Base-by-base conservation (phyloP, 2,797 vertebrate species). In the Falco columbarius region DNA sequence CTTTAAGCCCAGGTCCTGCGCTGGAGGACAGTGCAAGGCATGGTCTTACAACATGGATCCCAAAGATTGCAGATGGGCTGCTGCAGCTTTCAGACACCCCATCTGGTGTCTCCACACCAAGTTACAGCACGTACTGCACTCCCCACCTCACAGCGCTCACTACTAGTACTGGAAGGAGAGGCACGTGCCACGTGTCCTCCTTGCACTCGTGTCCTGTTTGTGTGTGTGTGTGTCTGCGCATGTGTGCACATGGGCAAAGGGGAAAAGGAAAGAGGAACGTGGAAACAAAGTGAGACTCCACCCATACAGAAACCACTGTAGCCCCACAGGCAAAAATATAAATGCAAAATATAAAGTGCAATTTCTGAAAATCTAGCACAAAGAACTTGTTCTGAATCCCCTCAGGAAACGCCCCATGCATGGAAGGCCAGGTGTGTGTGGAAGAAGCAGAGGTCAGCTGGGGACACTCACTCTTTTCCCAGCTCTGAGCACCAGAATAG, bases 171-270 rank as follows among this genome's bases (percentile, higher is more conserved):
- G 68, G 62, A 75, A 91, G 65, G 47, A 90, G 22, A 75, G 27
- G 14, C 26, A 90, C 14, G 2, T 4, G 27, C 13, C 70, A 38
- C 30, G 21, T 36, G 54, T 85, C 12, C 32, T 87, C 34, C 44
- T 66, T 3, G 3, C 38, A 49, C 29, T 0, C 0, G 0, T 3
- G 15, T 47, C 44, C 56, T 56, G 2, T 58, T 49, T 18, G 9
- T 24, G 14, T 24, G 9, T 24, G 14, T 24, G 4, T 4, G 15
- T 40, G 22, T 59, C 42, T 63, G 47, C 67, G 65, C 10, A 5
- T 0, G 2, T 15, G 4, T 68, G 55, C 29, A 27, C 12, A 7
- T 3, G 15, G 19, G 34, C 38, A 90, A 95, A 88, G 14, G 9
- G 22, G n/a, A 30, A 74, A 75, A 86, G 30, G 66, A 36, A 86